Conservation (phyloP, 2,113 vertebrate species). For the Aegithalos caudatus region DNA sequence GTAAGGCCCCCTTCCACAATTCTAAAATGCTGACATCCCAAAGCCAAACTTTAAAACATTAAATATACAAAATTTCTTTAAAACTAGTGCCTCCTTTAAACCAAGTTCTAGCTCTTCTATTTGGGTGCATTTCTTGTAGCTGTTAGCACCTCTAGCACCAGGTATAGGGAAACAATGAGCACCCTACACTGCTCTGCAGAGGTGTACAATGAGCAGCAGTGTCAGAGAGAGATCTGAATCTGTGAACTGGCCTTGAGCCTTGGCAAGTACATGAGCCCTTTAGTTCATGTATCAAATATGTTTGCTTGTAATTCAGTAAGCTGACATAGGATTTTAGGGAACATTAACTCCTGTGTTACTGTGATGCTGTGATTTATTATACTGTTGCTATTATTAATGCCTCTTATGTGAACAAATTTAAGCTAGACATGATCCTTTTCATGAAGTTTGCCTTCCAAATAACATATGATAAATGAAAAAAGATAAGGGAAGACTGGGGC, state of each 20-base stretch:
- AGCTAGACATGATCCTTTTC: background rate
- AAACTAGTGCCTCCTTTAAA: background rate
- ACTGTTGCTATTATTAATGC: background rate
- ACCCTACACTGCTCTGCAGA: background rate
- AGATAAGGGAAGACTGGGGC: background rate
- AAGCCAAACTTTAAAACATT: background rate
- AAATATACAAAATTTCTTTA: background rate
- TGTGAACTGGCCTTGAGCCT: background rate
- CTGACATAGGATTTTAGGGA: constrained; percentile 15
- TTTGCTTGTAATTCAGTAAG: constrained; percentile 26
- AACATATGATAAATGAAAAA: background rate
- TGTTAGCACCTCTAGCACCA: background rate
- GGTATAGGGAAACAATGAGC: background rate
- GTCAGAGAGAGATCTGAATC: background rate
- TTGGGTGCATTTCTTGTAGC: background rate
- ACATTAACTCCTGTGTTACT: background rate
- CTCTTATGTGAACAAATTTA: background rate
- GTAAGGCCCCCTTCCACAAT: background rate
- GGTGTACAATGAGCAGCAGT: background rate
- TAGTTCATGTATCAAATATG: constrained; percentile 17
- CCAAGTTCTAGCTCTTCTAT: background rate
- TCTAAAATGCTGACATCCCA: background rate
- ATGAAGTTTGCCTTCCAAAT: background rate
- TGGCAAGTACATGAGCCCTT: background rate
- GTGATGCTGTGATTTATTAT: constrained; percentile 3